Conservation (phyloP, 2,888 invertebrate genomes). For the Caenorhabditis afra region DNA sequence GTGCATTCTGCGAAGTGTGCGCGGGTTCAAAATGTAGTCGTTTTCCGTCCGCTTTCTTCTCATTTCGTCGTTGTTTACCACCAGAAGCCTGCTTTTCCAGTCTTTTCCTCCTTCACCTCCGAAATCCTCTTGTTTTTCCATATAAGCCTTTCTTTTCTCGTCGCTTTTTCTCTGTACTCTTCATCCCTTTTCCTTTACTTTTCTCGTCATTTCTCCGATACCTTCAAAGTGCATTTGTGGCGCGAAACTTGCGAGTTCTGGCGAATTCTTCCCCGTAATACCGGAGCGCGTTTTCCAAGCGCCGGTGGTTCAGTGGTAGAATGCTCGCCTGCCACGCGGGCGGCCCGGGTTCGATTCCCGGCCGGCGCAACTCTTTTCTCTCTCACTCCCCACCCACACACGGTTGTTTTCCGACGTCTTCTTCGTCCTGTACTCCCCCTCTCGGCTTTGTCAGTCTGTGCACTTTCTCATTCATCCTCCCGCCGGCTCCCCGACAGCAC, state of each 20-base stretch:
- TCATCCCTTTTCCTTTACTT: neutral
- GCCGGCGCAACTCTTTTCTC: slow-evolving; percentile 64
- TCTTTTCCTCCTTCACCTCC: neutral
- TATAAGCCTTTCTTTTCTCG: neutral
- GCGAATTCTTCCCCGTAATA: too few relatives aligned
- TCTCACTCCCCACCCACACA: too few relatives aligned
- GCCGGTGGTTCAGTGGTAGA: slow-evolving; percentile 76
- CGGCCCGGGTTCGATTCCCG: slow-evolving; percentile 76
- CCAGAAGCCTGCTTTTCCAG: too few relatives aligned
- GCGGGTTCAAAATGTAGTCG: slow-evolving; percentile 42
- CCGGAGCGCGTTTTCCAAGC: slow-evolving; percentile 15
- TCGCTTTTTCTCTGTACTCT: neutral
- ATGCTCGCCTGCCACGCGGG: slow-evolving; percentile 77
- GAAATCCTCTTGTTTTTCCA: slow-evolving; percentile 12
- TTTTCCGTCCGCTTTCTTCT: slow-evolving; percentile 24
- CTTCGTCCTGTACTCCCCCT: too few relatives aligned
- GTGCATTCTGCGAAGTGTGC: too few relatives aligned
- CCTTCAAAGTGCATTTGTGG: too few relatives aligned
- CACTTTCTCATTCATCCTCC: neutral
- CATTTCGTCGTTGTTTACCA: slow-evolving; percentile 53
- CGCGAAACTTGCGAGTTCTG: too few relatives aligned
- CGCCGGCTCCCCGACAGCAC: neutral
- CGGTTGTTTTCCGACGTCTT: too few relatives aligned
- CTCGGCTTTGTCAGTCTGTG: neutral
- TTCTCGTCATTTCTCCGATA: neutral